Evolutionary conservation across 2,888 invertebrate species (phyloP), one percentile per base, ranked within the genome.

Genomic region (Cantharis nigra): DNA sequence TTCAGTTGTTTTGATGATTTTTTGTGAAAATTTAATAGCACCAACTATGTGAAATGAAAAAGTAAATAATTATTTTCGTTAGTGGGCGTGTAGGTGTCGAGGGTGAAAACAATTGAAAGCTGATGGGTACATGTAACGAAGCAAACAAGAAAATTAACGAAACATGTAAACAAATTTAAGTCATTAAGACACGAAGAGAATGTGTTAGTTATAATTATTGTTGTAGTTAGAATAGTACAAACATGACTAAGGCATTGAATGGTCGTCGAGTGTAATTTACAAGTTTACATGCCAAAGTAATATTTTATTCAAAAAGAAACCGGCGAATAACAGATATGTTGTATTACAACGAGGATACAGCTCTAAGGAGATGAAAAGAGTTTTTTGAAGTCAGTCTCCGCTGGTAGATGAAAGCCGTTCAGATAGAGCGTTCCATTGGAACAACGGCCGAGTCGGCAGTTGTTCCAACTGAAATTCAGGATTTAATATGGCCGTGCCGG

Each of bases 251-350:
- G 71, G 76, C 73, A 72, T 74, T 74, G 65, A 71, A 78, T 74
- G 72, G 72, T 78, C 70, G 78, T 74, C 70, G 69, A 72, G 75
- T 75, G 72, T 79, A 77, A 76, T 79, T 79, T 79, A 75, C 79
- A 79, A 72, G 75, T 79, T 79, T 76, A 76, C 79, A 78, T 75
- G 78, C 63, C 71, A 70, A 73, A 69, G 78, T 72, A 74, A 79
- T 79, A 79, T 80, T 78, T 80, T 83, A 84, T 84, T 83, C 82
- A 85, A 84, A 84, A 84, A 78, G 84, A 85, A 84, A 84, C 84
- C 85, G 85, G 86, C 86, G 85, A 86, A 87, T 87, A 87, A 87
- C 86, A 86, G 86, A 87, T 87, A 87, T 84, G 86, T 87, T 87
- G 87, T 87, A 87, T 86, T 87, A 87, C 87, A 87, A 85, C 84